A percentile compares a stretch with the other conserved stretches of the same genome.
Evolutionary conservation across 92 coral and sea anemone species (phyloP).

Genomic region (Paramuricea clavata): DNA sequence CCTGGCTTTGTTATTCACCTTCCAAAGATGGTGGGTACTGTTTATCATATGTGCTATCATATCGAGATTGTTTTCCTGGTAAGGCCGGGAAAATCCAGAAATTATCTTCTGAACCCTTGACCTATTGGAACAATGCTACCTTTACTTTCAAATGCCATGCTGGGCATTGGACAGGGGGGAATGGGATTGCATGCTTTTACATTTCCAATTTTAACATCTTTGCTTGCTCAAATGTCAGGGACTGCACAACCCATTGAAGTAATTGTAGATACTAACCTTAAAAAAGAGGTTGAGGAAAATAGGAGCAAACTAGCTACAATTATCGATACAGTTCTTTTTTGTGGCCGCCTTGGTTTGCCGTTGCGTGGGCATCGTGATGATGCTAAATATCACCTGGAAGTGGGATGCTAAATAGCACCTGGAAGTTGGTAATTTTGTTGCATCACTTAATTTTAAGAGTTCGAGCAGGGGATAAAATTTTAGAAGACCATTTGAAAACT

Average conservation of each 20-base stretch:
- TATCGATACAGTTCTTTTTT: not conserved
- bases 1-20: conserved; percentile 51
- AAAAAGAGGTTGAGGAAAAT: conserved; percentile 10
- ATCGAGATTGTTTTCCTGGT: conserved; percentile 37
- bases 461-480: conserved; percentile 38
- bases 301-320: not conserved
- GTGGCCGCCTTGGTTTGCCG: conserved; percentile 26
- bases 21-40: conserved; percentile 46
- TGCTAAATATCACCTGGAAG: conserved; percentile 11
- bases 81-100: conserved; percentile 34
- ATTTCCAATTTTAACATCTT: not conserved
- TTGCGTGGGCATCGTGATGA: conserved; percentile 42
- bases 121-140: not conserved
- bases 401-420: not conserved
- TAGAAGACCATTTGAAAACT: conserved; percentile 20
- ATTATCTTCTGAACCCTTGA: conserved; percentile 8
- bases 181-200: conserved; percentile 26
- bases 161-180: conserved; percentile 9
- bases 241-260: conserved; percentile 9
- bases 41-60: conserved; percentile 39
- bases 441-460: conserved; percentile 47
- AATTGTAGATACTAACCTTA: not conserved
- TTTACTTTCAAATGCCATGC: conserved; percentile 1
- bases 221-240: conserved; percentile 2
- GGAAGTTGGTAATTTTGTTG: conserved; percentile 39